Base-by-base conservation (phyloP, 2,888 invertebrate genomes). In the Ochropleura leucogaster region DNA sequence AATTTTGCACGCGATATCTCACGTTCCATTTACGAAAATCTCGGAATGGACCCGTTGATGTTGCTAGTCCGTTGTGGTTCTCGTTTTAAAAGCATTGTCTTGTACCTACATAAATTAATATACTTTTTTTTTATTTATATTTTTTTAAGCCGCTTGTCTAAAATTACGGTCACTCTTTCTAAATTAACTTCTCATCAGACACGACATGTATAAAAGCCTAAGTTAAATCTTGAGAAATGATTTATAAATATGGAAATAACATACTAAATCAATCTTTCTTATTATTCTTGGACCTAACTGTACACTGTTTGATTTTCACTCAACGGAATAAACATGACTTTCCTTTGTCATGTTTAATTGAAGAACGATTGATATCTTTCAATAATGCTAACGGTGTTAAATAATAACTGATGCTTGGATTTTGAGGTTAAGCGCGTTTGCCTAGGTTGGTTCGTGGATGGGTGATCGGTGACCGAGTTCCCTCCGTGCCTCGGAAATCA, bases 1-100 rank as follows among this genome's bases (percentile, higher is more conserved):
- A 88, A 92, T 89, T 92, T 91, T 88, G 88, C 90, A 87, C 88
- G 88, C 87, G 85, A 90, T 90, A 91, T 89, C 89, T 92, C 93
- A 94, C 94, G 94, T 93, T 86, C 87, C 67, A 89, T 89, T 89
- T 86, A 88, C 89, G 88, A 87, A 88, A 89, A 90, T 90, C 84
- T 88, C 86, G 44, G 77, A 88, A 92, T 89, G 82, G 82, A 73
- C 66, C 72, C 68, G 73, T 69, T 68, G 72, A 74, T 84, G 79
- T 85, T 84, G 74, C 82, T 78, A 80, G 79, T 77, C 69, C 60
- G 73, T 70, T 55, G 57, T 72, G 57, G 74, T 74, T 77, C 55
- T 77, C 63, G 66, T 72, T 74, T 79, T 86, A 81, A 79, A 80
- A 84, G 77, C 83, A 76, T 85, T 79, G 77, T 74, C 81, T 82